These are phyloP conservation scores for Drosophila meridionalis DNA, from an alignment of 2,888 invertebrate species.

Conservation along the genomic window DNA sequence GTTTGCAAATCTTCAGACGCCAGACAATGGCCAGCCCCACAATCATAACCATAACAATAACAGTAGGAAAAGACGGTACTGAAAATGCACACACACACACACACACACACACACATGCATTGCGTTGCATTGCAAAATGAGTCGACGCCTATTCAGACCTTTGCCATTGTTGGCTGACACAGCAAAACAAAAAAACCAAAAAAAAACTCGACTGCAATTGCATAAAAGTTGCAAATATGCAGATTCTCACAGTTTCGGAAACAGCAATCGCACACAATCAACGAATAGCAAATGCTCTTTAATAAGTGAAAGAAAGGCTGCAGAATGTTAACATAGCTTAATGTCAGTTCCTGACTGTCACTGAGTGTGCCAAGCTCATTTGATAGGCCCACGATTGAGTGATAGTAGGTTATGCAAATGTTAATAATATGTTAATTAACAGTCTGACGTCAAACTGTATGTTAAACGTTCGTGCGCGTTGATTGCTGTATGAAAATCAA, in stretches of 20 bases:
- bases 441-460: too few species aligned
- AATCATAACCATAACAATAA: slow-evolving; percentile 34
- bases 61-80: slow-evolving; percentile 29
- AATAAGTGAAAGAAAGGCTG: neutral
- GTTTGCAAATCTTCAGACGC: slow-evolving; percentile 19
- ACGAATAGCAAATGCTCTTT: slow-evolving; percentile 4
- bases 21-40: slow-evolving; percentile 37
- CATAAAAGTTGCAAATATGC: slow-evolving; percentile 16
- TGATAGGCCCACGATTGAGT: too few species aligned
- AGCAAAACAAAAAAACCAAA: slow-evolving; percentile 8
- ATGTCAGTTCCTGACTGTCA: too few species aligned
- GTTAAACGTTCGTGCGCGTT: too few species aligned
- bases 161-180: slow-evolving; percentile 33
- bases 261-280: neutral
- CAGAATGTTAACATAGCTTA: too few species aligned
- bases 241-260: slow-evolving; percentile 16
- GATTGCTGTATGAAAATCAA: too few species aligned
- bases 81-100: slow-evolving; percentile 3
- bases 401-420: too few species aligned
- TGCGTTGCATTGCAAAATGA: slow-evolving; percentile 39
- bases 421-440: too few species aligned
- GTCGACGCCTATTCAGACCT: slow-evolving; percentile 32
- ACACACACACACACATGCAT: neutral
- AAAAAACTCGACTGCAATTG: slow-evolving; percentile 6
- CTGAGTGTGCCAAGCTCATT: too few species aligned